Evolutionary conservation across 2,797 vertebrate genomes (phyloP), one percentile per base, ranked within the genome.

Genomic region (Tolypeutes matacus): DNA sequence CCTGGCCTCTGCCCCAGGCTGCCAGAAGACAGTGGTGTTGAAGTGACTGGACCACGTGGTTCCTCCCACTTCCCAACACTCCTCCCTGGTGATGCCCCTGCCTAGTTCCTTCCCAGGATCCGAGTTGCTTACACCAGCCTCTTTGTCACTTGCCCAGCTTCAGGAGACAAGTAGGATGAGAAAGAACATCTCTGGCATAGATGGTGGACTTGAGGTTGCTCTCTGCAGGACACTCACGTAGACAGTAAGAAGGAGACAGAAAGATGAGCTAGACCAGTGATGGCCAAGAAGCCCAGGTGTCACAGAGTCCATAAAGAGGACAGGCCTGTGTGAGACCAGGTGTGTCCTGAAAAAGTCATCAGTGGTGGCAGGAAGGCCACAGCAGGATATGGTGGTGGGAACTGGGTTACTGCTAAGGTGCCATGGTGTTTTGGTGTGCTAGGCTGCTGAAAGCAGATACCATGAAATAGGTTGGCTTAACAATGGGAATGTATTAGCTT

Each of bases 361-460:
- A 0, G 14, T 0, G 29, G 25, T 29, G 64, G 7, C 36, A 8
- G 53, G 62, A 76, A 69, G 14, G 65, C 80, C 17, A 15, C 18
- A 58, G 67, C 31, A 17, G 21, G 81, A 58, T 14, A 27, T 4
- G 0, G 4, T 0, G n/a, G 15, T 18, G 17, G 51, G 51, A 31
- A 27, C 39, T 17, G n/a, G 13, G 2, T 8, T 8, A 4, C 18
- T 8, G 5, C 5, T 3, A 23, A 27, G 20, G 25, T 20, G 12
- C 67, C 49, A 10, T n/a, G 46, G 46, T 46, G 46, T 46, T 46
- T 46, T 8, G 46, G 46, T 46, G 46, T 46, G 46, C 46, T 46
- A 11, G 46, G 46, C 46, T 46, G 46, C 46, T 46, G 46, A 46
- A 46, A 46, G n/a, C n/a, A n/a, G n/a, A n/a, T n/a, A n/a, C n/a